phyloP scores from a whole-genome alignment of 2,888 invertebrate genomes.

The Drosophila niveifrons region DNA sequence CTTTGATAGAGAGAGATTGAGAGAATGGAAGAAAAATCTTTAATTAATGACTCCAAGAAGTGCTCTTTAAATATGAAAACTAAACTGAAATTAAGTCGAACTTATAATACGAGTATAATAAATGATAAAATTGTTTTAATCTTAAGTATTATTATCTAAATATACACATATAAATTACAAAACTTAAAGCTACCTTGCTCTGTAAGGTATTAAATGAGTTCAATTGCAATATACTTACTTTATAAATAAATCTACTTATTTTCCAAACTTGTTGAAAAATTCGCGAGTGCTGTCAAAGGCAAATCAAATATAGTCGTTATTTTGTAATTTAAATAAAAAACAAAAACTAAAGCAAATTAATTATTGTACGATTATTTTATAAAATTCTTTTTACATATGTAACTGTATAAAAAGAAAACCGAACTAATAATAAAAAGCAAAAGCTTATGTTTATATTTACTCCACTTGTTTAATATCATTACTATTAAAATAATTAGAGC shows the following conservation, averaged over 20 bases:
- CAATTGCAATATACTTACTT: constrained; percentile 64
- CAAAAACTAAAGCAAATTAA: constrained; percentile 42
- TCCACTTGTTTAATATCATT: not conserved
- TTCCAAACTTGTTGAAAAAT: constrained; percentile 66
- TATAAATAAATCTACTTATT: constrained; percentile 36
- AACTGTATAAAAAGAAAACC: constrained; percentile 63
- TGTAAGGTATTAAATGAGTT: constrained; percentile 54
- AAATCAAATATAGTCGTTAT: constrained; percentile 81
- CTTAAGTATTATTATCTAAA: constrained; percentile 76
- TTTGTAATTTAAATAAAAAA: constrained; percentile 73
- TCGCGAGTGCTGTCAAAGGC: constrained; percentile 73
- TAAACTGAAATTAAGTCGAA: constrained; percentile 78
- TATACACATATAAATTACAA: constrained; percentile 46
- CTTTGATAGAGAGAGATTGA: constrained; percentile 19
- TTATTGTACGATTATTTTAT: constrained; percentile 60
- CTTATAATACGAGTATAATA: constrained; percentile 66
- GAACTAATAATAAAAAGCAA: constrained; percentile 56
- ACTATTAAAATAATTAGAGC: not conserved
- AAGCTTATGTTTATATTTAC: constrained; percentile 49
- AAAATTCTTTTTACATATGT: constrained; percentile 51
- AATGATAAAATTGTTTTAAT: constrained; percentile 73
- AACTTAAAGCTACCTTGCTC: constrained; percentile 51
- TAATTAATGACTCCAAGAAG: constrained; percentile 60
- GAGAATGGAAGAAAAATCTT: constrained; percentile 25
- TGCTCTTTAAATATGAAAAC: constrained; percentile 72